Evolutionary conservation across 2,888 invertebrate species (phyloP).

Genomic region (Ophioninae sp.): DNA sequence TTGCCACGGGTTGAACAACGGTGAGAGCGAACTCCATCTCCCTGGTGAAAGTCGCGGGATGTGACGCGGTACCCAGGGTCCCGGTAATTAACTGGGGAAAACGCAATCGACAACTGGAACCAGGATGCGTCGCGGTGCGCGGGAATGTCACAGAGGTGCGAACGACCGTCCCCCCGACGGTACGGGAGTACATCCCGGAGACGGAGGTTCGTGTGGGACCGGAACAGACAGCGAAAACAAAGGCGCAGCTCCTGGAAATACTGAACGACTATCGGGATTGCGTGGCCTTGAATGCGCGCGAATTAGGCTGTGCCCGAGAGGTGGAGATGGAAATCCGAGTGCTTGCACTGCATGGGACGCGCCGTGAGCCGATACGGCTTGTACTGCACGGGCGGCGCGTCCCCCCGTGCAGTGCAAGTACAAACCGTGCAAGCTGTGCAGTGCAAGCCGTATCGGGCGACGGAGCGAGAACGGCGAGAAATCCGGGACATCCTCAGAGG

Average conservation of each 20-base stretch:
- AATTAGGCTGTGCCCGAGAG: background rate
- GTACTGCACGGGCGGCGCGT: no score
- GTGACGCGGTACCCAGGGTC: background rate
- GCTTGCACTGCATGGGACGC: no score
- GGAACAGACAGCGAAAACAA: background rate
- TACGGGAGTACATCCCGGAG: background rate
- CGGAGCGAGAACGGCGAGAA: slow-evolving; percentile 24
- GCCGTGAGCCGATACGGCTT: no score
- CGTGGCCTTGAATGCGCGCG: background rate
- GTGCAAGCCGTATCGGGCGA: slow-evolving; percentile 30
- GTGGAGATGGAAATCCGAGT: background rate
- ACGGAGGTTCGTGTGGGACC: background rate
- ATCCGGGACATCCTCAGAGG: slow-evolving; percentile 46
- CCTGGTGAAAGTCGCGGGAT: background rate
- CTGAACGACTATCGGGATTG: slow-evolving; percentile 6
- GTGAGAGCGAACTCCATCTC: background rate
- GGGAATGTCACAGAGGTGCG: background rate
- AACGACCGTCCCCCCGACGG: background rate
- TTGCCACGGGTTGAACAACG: background rate
- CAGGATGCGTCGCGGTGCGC: background rate
- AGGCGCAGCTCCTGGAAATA: background rate
- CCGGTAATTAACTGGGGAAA: background rate
- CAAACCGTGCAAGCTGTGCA: no score
- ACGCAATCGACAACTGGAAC: background rate
- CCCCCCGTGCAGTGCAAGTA: no score